These are phyloP conservation scores for Amblyornis subalaris DNA, from an alignment of 2,113 vertebrate species.

Conservation along the genomic window DNA sequence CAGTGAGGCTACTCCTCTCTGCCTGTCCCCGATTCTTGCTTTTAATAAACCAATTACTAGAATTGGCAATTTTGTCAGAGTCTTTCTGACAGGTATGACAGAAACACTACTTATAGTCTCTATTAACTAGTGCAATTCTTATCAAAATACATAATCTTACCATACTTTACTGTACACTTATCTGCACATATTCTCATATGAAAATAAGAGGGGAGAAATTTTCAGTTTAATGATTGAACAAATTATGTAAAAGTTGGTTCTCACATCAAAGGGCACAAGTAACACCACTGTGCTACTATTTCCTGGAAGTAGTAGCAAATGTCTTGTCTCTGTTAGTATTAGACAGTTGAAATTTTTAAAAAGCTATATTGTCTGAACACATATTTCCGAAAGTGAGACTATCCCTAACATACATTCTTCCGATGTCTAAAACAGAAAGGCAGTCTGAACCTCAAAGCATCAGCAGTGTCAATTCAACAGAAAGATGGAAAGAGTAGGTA, in stretches of 20 bases:
- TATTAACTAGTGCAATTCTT: not conserved
- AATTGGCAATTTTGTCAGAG: too few relatives aligned
- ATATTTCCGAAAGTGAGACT: not conserved
- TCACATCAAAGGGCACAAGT: not conserved
- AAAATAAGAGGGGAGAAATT: not conserved
- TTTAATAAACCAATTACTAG: too few relatives aligned
- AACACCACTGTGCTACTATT: not conserved
- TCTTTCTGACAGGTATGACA: not conserved
- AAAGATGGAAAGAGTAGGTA: not conserved
- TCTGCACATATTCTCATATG: not conserved
- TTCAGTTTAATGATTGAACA: not conserved
- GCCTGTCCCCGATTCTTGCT: too few relatives aligned
- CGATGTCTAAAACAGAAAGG: not conserved
- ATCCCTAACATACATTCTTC: not conserved
- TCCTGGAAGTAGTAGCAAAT: not conserved
- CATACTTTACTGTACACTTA: not conserved
- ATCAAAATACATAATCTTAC: not conserved
- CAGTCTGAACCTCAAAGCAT: not conserved
- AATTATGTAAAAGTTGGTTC: not conserved
- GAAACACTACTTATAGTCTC: not conserved
- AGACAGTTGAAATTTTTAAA: not conserved
- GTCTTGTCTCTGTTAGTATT: not conserved
- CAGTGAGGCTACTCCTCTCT: too few relatives aligned
- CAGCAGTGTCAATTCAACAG: fast-evolving
- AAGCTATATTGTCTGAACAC: not conserved